Percentiles rank a stretch among this genome's conserved stretches.
Evolutionary conservation across 2,113 vertebrate genomes (phyloP).

Genomic region (Ochotona curzoniae): DNA sequence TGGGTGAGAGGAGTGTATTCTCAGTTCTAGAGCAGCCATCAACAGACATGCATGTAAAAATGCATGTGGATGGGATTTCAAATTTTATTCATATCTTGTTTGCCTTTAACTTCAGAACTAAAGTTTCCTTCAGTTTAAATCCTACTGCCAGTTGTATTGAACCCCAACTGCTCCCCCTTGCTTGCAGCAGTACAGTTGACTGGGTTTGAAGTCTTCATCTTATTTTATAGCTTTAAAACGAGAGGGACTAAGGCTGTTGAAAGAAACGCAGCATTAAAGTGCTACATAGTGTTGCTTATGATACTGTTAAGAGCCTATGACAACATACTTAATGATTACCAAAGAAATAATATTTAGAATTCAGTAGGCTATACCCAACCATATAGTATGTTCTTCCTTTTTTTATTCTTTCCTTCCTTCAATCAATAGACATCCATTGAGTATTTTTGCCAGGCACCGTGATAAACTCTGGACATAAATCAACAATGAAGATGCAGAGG

Average conservation of each 20-base stretch:
- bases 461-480: background rate
- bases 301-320: slow-evolving; percentile 3
- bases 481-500: slow-evolving; percentile 12
- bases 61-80: background rate
- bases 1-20: background rate
- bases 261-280: slow-evolving; percentile 50
- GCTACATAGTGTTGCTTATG: background rate
- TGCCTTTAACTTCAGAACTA: slow-evolving; percentile 50
- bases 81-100: slow-evolving; percentile 46
- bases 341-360: slow-evolving; percentile 54
- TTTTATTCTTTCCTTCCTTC: slow-evolving; percentile 41
- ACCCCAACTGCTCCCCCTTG: slow-evolving; percentile 1
- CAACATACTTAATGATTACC: slow-evolving; percentile 48
- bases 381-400: background rate
- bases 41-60: slow-evolving; percentile 10
- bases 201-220: slow-evolving; percentile 38
- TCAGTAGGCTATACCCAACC: background rate
- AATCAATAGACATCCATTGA: slow-evolving; percentile 19
- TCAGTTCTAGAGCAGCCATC: background rate
- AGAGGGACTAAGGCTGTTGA: slow-evolving; percentile 36
- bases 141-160: background rate
- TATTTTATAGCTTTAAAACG: slow-evolving; percentile 60
- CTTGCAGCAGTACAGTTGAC: background rate
- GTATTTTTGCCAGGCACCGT: background rate
- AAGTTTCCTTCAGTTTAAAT: slow-evolving; percentile 50